Percentiles rank a stretch among this genome's conserved stretches.
These are phyloP conservation scores for Chymomyza costata DNA, from an alignment of 1,140 invertebrate genomes.

Conservation along the genomic window DNA sequence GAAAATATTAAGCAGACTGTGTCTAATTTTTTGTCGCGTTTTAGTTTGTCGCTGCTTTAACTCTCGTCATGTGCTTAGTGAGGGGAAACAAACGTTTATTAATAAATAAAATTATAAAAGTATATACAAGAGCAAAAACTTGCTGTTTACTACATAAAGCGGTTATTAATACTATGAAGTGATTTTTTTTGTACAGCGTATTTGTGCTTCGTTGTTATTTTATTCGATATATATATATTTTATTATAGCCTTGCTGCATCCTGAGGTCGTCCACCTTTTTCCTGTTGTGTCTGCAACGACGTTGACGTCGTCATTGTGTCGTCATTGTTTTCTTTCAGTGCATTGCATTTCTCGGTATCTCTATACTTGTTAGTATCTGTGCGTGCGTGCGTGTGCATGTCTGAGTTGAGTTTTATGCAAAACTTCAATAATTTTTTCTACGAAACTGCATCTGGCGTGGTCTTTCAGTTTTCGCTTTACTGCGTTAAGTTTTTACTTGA, in stretches of 20 bases:
- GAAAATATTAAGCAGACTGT: slow-evolving; percentile 30
- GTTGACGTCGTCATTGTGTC: slow-evolving; percentile 9
- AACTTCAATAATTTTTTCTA: too few relatives aligned
- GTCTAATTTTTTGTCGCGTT: slow-evolving; percentile 26
- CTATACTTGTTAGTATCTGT: slow-evolving; percentile 5
- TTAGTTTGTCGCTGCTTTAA: neutral
- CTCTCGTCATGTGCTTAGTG: too few relatives aligned
- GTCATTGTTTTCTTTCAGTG: slow-evolving; percentile 27
- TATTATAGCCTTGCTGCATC: slow-evolving; percentile 15
- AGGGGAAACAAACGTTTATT: slow-evolving; percentile 16
- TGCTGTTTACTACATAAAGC: too few relatives aligned
- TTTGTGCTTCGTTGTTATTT: slow-evolving; percentile 5
- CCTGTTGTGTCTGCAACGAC: slow-evolving; percentile 13
- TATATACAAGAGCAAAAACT: slow-evolving; percentile 14
- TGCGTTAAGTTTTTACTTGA: too few relatives aligned
- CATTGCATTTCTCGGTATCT: slow-evolving; percentile 3
- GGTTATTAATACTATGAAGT: too few relatives aligned
- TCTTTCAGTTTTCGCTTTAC: too few relatives aligned
- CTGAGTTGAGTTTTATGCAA: too few relatives aligned
- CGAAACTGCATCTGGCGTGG: too few relatives aligned
- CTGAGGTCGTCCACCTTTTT: slow-evolving; percentile 62
- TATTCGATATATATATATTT: neutral
- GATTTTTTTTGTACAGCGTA: neutral
- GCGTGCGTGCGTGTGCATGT: slow-evolving; percentile 11
- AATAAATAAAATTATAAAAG: slow-evolving; percentile 1